Evolutionary conservation across 1,140 invertebrate genomes (phyloP).

Genomic region (Archivesica marissinica): DNA sequence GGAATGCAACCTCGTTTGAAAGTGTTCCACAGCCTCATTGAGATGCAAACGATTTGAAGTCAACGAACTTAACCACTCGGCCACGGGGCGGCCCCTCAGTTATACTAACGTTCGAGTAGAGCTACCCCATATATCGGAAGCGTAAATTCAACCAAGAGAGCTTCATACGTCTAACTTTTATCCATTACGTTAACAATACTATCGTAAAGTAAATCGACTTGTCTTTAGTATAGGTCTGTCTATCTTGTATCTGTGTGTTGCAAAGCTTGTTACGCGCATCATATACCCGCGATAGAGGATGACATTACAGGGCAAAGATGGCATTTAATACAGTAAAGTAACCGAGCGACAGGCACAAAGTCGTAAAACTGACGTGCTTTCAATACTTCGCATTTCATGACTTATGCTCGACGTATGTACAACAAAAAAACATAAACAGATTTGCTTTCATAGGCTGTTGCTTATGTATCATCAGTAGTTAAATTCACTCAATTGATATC

Average conservation of each 20-base stretch:
- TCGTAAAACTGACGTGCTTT: conserved; percentile 5
- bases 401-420: neutral
- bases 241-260: neutral
- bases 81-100: no score
- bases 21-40: no score
- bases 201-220: no score
- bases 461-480: neutral
- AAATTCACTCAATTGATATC: neutral
- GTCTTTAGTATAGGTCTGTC: no score
- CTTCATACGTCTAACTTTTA: no score
- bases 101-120: no score
- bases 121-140: no score
- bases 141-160: no score
- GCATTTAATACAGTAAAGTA: conserved; percentile 18
- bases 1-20: no score
- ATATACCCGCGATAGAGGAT: neutral
- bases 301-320: neutral
- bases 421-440: conserved; percentile 3
- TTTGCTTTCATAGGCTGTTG: neutral
- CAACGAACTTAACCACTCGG: no score
- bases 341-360: neutral
- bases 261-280: conserved; percentile 19
- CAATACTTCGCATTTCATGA: neutral
- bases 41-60: no score
- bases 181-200: no score